phyloP scores from a whole-genome alignment of 2,888 invertebrate species.

The Boloria euphrosyne region DNA sequence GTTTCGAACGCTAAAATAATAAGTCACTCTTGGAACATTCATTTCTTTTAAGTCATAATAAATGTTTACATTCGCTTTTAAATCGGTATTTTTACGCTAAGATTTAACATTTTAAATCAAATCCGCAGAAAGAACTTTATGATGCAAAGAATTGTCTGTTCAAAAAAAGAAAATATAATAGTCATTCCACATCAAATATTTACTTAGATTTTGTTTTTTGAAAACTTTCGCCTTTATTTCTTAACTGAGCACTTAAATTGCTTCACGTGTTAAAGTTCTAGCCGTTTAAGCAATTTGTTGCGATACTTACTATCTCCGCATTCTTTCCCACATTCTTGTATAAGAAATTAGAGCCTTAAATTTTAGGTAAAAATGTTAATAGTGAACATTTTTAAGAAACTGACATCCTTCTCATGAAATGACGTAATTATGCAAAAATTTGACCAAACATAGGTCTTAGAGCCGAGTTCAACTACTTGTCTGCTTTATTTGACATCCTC shows the following conservation, averaged over 20 bases:
- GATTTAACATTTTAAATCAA: too few relatives aligned
- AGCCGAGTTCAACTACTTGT: background rate
- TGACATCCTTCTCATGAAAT: background rate
- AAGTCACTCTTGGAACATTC: too few relatives aligned
- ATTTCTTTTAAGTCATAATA: too few relatives aligned
- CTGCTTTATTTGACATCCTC: too few relatives aligned
- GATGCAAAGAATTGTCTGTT: too few relatives aligned
- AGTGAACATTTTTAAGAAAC: slow-evolving; percentile 6
- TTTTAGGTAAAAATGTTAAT: slow-evolving; percentile 3
- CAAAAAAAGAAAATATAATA: background rate
- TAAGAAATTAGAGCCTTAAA: slow-evolving; percentile 1
- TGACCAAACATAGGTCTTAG: too few relatives aligned
- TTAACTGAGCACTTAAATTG: slow-evolving; percentile 3
- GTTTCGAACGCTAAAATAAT: too few relatives aligned
- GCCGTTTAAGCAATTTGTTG: slow-evolving; percentile 12
- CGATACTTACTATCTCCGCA: slow-evolving; percentile 2
- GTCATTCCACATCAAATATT: background rate
- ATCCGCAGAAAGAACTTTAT: too few relatives aligned
- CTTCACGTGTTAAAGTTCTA: slow-evolving; percentile 5
- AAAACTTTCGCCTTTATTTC: background rate
- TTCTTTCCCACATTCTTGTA: slow-evolving; percentile 18
- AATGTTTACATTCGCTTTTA: too few relatives aligned
- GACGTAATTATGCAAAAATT: background rate
- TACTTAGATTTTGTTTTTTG: background rate
- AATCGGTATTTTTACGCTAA: too few relatives aligned